Evolutionary conservation across 2,797 vertebrate species (phyloP), one percentile per base, ranked within the genome.

Genomic region (Gadopsis marmoratus): DNA sequence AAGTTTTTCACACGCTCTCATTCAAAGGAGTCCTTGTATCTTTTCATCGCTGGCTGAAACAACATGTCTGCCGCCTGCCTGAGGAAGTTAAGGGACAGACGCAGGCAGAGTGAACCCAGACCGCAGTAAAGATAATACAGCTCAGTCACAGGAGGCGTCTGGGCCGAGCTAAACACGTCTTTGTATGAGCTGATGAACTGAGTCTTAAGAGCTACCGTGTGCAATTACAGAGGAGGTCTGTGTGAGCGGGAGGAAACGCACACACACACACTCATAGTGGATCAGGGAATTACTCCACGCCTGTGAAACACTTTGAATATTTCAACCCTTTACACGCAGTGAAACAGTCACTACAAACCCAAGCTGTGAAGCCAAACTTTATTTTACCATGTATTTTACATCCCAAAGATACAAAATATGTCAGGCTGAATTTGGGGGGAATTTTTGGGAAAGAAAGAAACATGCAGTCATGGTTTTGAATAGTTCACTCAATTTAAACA

Each of bases 1-100:
- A 39, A 3, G 23, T 43, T 78, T 78, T 48, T 82, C 59, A 45
- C 51, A 19, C 63, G 71, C 55, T 1, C 41, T 68, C 5, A 53
- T 50, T 91, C 74, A 91, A 91, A 87, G 81, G 76, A 39, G 10
- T 47, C 82, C 71, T 89, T 92, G 85, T 93, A 79, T 78, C 77
- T 51, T 50, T 39, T 43, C 58, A 4, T 62, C 23, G 5, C 37
- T 17, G 6, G 62, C 74, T 79, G 82, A 39, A 89, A 91, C 81
- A 82, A 90, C 80, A 74, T 8, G 70, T 81, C 88, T 76, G 66
- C 81, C 8, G 83, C 29, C 48, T 33, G 64, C 51, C 35, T 5
- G 73, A 41, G 90, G 81, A 88, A 88, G 73, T 82, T 87, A 83
- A 60, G 0, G 2, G 17, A 39, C 82, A 82, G 88, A 90, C 78